A percentile compares a stretch with the other conserved stretches of the same genome.
Conservation (phyloP, 2,888 invertebrate species). For the Latheticus oryzae region DNA sequence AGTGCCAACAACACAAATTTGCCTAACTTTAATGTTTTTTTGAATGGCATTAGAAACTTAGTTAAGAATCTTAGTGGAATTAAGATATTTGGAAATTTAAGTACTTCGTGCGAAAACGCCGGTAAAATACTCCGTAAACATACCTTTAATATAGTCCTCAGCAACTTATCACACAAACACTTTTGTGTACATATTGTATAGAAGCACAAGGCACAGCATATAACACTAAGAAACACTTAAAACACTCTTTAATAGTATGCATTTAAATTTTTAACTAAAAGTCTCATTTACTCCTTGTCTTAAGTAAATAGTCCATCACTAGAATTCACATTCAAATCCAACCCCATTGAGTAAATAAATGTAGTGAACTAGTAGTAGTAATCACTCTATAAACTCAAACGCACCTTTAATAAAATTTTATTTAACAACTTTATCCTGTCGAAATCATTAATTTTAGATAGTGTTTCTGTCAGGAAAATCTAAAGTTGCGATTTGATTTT, state of each 20-base stretch:
- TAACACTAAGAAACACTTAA: conserved; percentile 46
- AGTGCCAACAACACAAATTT: conserved; percentile 7
- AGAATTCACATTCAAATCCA: conserved; percentile 1
- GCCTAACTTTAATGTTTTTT: conserved; percentile 4
- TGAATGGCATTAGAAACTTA: conserved; percentile 9
- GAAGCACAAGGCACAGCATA: conserved; percentile 49
- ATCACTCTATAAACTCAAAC: no score
- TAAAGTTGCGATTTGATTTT: no score
- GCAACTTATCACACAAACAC: conserved; percentile 43
- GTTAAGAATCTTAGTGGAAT: conserved; percentile 10
- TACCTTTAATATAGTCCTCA: conserved; percentile 43
- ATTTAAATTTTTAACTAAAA: conserved; percentile 39
- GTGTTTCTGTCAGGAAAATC: conserved; percentile 24
- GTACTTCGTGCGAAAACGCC: conserved; percentile 7
- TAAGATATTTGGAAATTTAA: conserved; percentile 18
- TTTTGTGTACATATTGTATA: conserved; percentile 44
- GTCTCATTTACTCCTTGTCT: conserved; percentile 18
- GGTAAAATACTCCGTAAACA: conserved; percentile 35
- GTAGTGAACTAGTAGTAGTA: no score
- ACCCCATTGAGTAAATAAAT: no score
- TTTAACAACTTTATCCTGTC: no score
- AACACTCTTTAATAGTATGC: conserved; percentile 43
- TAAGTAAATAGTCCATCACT: conserved; percentile 23
- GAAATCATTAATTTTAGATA: conserved; percentile 4
- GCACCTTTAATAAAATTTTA: no score